phyloP scores from a whole-genome alignment of 2,113 vertebrate genomes.

The Lepisosteus osseus region DNA sequence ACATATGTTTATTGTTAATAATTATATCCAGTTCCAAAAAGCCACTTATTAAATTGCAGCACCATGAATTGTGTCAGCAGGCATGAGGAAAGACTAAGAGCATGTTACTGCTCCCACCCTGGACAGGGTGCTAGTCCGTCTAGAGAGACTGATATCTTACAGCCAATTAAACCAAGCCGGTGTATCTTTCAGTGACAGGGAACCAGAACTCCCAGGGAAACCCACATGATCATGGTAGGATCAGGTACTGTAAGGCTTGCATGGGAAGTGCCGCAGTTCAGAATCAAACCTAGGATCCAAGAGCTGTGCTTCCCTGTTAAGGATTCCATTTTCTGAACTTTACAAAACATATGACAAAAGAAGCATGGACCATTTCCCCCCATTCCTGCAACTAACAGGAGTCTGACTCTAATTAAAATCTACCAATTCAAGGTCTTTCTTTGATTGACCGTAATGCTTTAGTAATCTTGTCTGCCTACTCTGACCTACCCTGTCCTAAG shows the following conservation, averaged over 20 bases:
- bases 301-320: conserved; percentile 14
- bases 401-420: conserved; percentile 37
- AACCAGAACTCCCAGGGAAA: too few species aligned
- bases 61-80: too few species aligned
- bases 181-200: too few species aligned
- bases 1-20: conserved; percentile 35
- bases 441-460: conserved; percentile 50
- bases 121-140: too few species aligned
- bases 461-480: conserved; percentile 59
- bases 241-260: too few species aligned
- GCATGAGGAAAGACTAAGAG: too few species aligned
- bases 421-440: conserved; percentile 41
- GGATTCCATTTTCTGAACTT: conserved; percentile 48
- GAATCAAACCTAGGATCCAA: too few species aligned
- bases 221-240: too few species aligned
- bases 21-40: not conserved
- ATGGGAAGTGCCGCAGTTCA: too few species aligned
- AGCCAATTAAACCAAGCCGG: too few species aligned
- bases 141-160: too few species aligned
- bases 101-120: too few species aligned
- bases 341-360: conserved; percentile 41
- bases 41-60: not conserved
- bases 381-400: conserved; percentile 24
- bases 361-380: conserved; percentile 3
- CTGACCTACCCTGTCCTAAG: conserved; percentile 60